phyloP scores from a whole-genome alignment of 2,113 vertebrate genomes.

The Gymnarchus niloticus region DNA sequence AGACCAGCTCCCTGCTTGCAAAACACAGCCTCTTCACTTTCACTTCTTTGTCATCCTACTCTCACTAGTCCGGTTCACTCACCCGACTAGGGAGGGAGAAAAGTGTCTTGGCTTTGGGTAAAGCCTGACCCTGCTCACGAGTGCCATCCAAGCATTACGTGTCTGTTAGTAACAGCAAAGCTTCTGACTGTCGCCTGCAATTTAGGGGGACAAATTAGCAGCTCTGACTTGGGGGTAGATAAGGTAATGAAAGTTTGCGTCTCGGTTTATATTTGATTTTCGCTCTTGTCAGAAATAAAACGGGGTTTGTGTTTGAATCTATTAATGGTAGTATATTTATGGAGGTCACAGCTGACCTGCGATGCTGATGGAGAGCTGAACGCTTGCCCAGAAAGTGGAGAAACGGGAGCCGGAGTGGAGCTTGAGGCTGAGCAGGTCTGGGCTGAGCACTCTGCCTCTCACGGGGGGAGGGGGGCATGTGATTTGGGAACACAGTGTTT shows the following conservation, averaged over 20 bases:
- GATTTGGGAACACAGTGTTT: background rate
- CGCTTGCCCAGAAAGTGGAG: background rate
- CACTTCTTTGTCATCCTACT: background rate
- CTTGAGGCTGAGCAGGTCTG: background rate
- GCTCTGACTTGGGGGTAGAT: background rate
- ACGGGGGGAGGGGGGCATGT: background rate
- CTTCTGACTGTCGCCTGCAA: no score
- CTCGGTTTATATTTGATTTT: background rate
- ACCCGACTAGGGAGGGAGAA: background rate
- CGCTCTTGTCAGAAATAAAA: background rate
- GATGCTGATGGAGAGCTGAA: background rate
- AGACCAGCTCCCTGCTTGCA: no score
- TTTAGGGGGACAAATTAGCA: background rate
- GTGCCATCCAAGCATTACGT: no score
- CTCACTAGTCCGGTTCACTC: background rate
- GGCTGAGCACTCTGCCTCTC: background rate
- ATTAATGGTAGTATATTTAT: background rate
- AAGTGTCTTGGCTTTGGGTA: background rate
- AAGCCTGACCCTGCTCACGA: background rate
- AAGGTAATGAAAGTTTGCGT: background rate
- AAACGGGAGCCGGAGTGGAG: background rate
- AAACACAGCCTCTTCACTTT: no score
- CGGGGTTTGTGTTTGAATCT: no score
- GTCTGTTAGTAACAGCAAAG: no score
- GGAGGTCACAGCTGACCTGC: background rate